Evolutionary conservation across 2,113 vertebrate species (phyloP).

Genomic region (Eira barbara): DNA sequence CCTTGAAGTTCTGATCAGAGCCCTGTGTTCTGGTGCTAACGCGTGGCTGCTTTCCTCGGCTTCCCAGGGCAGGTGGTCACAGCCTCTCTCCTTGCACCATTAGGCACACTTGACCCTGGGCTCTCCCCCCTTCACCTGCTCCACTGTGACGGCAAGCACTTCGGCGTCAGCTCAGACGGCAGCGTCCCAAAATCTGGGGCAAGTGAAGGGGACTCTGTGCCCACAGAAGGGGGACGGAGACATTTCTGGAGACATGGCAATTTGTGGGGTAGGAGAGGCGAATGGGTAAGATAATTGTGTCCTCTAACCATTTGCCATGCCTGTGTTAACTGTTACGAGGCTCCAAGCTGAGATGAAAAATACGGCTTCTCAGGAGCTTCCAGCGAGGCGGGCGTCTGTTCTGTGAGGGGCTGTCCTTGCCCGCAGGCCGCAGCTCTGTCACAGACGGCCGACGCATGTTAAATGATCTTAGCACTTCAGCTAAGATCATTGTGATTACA

Average conservation of each 20-base stretch:
- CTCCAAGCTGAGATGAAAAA: neutral
- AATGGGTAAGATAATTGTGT: neutral
- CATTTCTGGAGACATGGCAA: neutral
- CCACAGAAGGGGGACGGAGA: neutral
- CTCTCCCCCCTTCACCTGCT: neutral
- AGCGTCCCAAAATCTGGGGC: neutral
- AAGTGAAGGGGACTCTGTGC: neutral
- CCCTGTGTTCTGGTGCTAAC: rapidly evolving
- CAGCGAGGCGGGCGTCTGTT: neutral
- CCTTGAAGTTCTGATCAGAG: neutral
- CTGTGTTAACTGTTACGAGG: neutral
- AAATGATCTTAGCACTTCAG: neutral
- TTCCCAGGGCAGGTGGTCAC: neutral
- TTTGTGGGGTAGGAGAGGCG: neutral
- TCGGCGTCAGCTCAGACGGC: neutral
- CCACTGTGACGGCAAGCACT: neutral
- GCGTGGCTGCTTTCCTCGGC: neutral
- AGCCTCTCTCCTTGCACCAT: neutral
- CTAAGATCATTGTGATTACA: neutral
- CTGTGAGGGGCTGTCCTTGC: neutral
- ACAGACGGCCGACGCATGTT: neutral
- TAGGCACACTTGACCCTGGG: neutral
- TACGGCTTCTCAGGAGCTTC: neutral
- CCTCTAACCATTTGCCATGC: neutral
- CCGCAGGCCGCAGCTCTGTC: neutral